Evolutionary conservation across 2,888 invertebrate species (phyloP).

Genomic region (Calameuta pallipes): DNA sequence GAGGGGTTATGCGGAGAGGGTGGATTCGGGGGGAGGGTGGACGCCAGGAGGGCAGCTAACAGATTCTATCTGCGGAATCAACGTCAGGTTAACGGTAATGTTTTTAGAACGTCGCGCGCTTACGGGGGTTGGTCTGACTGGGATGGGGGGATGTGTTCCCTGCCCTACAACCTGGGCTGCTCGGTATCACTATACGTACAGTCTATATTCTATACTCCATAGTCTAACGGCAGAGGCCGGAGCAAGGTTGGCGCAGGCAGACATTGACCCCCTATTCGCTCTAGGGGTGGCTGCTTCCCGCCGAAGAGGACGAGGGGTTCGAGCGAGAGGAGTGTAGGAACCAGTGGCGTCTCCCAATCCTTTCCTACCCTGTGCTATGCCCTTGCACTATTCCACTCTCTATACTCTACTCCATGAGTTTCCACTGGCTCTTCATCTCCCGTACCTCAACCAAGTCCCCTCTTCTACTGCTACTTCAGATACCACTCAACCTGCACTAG

Average conservation of each 20-base stretch:
- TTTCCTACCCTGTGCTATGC: slow-evolving; percentile 17
- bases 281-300: slow-evolving; percentile 13
- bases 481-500: neutral
- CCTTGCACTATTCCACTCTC: slow-evolving; percentile 14
- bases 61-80: slow-evolving; percentile 32
- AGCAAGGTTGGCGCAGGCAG: slow-evolving; percentile 26
- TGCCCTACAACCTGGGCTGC: no score
- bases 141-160: no score
- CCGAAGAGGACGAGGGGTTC: slow-evolving; percentile 24
- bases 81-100: slow-evolving; percentile 38
- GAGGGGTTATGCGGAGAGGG: no score
- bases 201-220: neutral
- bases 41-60: no score
- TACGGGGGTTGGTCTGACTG: neutral
- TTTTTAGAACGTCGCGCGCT: slow-evolving; percentile 34
- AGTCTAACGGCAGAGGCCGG: slow-evolving; percentile 6
- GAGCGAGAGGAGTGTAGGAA: slow-evolving; percentile 24
- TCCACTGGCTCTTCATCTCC: neutral
- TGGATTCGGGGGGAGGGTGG: no score
- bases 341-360: slow-evolving; percentile 22
- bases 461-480: slow-evolving; percentile 10
- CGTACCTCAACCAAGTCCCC: neutral
- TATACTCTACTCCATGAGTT: slow-evolving; percentile 2
- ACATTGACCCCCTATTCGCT: slow-evolving; percentile 34
- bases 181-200: neutral